These are phyloP conservation scores for Phrynocephalus guinanensis DNA, from an alignment of 2,797 vertebrate genomes.

Conservation along the genomic window DNA sequence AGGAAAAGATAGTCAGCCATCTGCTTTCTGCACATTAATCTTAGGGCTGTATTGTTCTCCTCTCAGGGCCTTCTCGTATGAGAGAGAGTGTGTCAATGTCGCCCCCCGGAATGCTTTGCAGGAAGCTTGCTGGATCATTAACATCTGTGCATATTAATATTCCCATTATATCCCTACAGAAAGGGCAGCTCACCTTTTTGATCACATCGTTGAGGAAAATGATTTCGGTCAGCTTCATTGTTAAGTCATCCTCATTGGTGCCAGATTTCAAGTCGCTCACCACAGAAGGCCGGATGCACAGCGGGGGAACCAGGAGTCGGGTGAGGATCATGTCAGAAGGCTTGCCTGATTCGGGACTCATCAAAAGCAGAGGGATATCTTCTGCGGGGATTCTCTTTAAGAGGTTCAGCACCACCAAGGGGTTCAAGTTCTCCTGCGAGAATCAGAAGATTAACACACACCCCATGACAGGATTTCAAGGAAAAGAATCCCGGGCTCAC, in stretches of 20 bases:
- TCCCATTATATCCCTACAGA: no score
- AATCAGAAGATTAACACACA: background rate
- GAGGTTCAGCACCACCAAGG: slow-evolving; percentile 90
- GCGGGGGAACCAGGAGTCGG: slow-evolving; percentile 93
- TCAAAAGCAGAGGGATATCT: slow-evolving; percentile 92
- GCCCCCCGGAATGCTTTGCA: no score
- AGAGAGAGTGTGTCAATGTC: no score
- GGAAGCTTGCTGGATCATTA: no score
- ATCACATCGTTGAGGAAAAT: slow-evolving; percentile 99
- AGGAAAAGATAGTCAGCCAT: no score
- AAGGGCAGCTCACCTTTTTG: slow-evolving; percentile 86
- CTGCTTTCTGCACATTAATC: no score
- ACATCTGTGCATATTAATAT: no score
- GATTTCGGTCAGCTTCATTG: slow-evolving; percentile 98
- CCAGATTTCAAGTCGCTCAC: slow-evolving; percentile 98
- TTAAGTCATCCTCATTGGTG: slow-evolving; percentile 97
- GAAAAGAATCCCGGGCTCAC: background rate
- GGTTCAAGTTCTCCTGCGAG: slow-evolving; percentile 93
- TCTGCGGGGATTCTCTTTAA: slow-evolving; percentile 92
- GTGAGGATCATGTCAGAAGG: slow-evolving; percentile 95
- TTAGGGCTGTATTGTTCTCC: no score
- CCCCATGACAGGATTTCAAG: fast-evolving
- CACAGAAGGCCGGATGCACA: slow-evolving; percentile 96
- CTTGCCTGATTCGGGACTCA: slow-evolving; percentile 95
- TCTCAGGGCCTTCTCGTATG: no score